Percentiles rank a stretch among this genome's conserved stretches.
Conservation (phyloP, 2,888 invertebrate species). For the Ophonus ardosiacus region DNA sequence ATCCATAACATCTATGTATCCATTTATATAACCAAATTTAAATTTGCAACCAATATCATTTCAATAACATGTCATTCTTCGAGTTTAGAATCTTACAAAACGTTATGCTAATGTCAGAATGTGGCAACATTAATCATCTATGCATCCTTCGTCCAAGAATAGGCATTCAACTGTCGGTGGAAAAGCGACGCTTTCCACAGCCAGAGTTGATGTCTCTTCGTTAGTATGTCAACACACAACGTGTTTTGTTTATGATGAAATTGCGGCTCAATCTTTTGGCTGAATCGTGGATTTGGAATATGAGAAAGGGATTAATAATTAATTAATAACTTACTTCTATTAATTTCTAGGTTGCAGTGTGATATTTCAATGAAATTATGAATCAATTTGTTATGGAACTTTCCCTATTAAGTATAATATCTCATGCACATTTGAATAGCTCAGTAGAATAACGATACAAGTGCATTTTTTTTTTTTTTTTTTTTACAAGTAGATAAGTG, state of each 20-base stretch:
- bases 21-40: neutral
- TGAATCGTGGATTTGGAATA: slow-evolving; percentile 14
- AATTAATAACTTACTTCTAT: neutral
- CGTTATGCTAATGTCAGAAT: neutral
- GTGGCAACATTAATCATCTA: slow-evolving; percentile 51
- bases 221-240: slow-evolving; percentile 48
- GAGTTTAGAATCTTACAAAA: slow-evolving; percentile 23
- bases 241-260: slow-evolving; percentile 36
- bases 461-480: too few relatives aligned
- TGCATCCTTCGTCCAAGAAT: slow-evolving; percentile 43
- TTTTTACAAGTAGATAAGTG: too few relatives aligned
- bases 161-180: slow-evolving; percentile 44
- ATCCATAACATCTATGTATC: neutral
- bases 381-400: neutral
- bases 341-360: neutral
- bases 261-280: neutral
- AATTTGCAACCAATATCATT: neutral
- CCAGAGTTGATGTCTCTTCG: slow-evolving; percentile 13
- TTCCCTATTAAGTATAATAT: neutral
- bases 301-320: slow-evolving; percentile 27
- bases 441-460: too few relatives aligned
- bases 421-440: too few relatives aligned
- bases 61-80: neutral
- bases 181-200: slow-evolving; percentile 55
- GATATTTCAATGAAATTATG: neutral